phyloP scores from a whole-genome alignment of 53 echinoderm and acorn worm species.

The Echinometra lucunter region DNA sequence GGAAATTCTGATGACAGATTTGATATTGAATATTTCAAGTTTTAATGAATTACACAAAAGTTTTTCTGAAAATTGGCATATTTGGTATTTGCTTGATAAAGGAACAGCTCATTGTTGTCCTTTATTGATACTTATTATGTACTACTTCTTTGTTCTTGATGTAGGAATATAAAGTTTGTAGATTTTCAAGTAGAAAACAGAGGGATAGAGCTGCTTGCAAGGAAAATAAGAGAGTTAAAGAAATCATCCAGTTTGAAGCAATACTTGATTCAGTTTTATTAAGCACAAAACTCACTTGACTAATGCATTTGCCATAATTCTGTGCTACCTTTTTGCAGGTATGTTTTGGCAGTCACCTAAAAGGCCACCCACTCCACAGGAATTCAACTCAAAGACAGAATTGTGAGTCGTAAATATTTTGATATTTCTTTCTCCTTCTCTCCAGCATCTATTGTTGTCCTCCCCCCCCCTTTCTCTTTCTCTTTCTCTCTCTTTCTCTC shows the following conservation, averaged over 20 bases:
- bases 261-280: background rate
- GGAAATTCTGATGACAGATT: background rate
- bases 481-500: background rate
- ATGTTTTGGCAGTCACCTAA: slow-evolving; percentile 98
- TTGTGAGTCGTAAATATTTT: slow-evolving; percentile 75
- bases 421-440: background rate
- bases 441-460: background rate
- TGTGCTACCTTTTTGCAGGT: slow-evolving; percentile 62
- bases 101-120: background rate
- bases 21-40: background rate
- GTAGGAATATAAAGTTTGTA: background rate
- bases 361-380: slow-evolving; percentile 87
- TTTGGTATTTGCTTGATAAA: background rate
- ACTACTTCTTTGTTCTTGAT: background rate
- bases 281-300: background rate
- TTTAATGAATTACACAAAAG: background rate
- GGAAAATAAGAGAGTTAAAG: background rate
- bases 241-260: background rate
- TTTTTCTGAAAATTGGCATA: background rate
- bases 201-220: background rate
- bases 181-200: background rate
- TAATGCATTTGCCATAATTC: no score
- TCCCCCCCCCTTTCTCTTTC: background rate
- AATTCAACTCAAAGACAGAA: slow-evolving; percentile 76
- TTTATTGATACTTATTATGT: background rate